phyloP scores from a whole-genome alignment of 1,140 invertebrate species.

The Temnothorax curvispinosus region DNA sequence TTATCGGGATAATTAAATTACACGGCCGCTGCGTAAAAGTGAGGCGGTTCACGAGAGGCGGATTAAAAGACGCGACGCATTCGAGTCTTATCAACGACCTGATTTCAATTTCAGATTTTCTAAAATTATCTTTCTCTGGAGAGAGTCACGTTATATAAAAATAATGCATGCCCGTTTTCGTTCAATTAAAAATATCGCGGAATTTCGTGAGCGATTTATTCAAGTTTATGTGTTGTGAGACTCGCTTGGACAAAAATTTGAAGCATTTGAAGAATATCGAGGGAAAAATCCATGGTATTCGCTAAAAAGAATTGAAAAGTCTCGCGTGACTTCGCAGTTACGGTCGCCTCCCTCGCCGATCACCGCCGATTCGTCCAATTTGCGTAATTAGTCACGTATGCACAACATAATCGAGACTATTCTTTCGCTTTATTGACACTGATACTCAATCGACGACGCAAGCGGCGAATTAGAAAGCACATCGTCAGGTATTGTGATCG shows the following conservation, averaged over 20 bases:
- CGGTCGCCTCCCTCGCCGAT: conserved; percentile 11
- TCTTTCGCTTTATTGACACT: conserved; percentile 7
- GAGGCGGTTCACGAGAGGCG: not conserved
- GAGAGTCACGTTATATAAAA: conserved; percentile 1
- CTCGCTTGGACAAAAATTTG: not conserved
- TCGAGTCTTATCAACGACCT: not conserved
- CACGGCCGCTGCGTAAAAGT: not conserved
- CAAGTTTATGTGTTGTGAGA: not conserved
- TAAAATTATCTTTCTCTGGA: not conserved
- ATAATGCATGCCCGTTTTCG: not conserved
- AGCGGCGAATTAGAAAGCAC: not conserved
- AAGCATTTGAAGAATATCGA: not conserved
- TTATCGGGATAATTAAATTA: conserved; percentile 55
- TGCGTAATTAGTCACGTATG: conserved; percentile 49
- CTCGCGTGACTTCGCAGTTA: conserved; percentile 7
- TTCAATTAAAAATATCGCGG: not conserved
- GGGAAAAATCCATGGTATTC: not conserved
- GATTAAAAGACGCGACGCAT: not conserved
- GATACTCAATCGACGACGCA: conserved; percentile 25
- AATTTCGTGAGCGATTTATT: not conserved
- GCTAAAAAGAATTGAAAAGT: conserved; percentile 32
- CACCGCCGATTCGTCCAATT: conserved; percentile 21
- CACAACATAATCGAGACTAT: conserved; percentile 39
- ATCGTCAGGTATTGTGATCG: conserved; percentile 16
- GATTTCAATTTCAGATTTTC: not conserved